Evolutionary conservation across 92 coral and sea anemone species (phyloP).

Genomic region (Palythoa grandis): DNA sequence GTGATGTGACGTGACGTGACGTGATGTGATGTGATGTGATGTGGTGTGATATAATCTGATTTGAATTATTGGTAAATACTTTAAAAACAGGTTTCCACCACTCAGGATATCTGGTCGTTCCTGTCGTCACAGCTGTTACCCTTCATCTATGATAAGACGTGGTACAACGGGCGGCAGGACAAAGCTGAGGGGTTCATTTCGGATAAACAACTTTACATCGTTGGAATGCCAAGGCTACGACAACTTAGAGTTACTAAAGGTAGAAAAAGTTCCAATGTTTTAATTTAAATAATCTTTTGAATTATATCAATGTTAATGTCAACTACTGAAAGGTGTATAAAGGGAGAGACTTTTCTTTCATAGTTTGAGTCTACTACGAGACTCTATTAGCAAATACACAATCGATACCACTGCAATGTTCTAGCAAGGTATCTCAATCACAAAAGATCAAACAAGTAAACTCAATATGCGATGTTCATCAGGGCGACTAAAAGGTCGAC

Average conservation of each 20-base stretch:
- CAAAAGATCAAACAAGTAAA: no score
- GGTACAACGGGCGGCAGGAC: slow-evolving; percentile 63
- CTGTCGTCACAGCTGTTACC: slow-evolving; percentile 44
- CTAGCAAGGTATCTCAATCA: no score
- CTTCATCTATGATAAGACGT: slow-evolving; percentile 46
- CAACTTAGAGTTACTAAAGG: slow-evolving; percentile 71
- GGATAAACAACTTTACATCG: slow-evolving; percentile 58
- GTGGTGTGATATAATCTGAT: not conserved
- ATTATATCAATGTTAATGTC: no score
- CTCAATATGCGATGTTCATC: no score
- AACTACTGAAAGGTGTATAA: no score
- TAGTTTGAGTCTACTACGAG: no score
- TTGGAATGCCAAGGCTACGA: slow-evolving; percentile 79
- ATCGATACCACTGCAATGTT: no score
- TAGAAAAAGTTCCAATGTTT: not conserved
- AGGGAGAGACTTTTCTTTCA: no score
- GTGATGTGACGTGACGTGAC: no score
- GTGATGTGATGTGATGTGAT: no score
- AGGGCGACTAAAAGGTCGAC: no score
- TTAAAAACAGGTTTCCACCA: slow-evolving; percentile 17
- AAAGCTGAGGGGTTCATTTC: slow-evolving; percentile 59
- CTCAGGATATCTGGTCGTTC: slow-evolving; percentile 46
- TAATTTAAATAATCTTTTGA: not conserved
- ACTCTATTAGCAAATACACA: no score
- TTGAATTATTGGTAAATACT: not conserved